These are phyloP conservation scores for Antigone vipio DNA, from an alignment of 2,113 vertebrate species.

Conservation along the genomic window DNA sequence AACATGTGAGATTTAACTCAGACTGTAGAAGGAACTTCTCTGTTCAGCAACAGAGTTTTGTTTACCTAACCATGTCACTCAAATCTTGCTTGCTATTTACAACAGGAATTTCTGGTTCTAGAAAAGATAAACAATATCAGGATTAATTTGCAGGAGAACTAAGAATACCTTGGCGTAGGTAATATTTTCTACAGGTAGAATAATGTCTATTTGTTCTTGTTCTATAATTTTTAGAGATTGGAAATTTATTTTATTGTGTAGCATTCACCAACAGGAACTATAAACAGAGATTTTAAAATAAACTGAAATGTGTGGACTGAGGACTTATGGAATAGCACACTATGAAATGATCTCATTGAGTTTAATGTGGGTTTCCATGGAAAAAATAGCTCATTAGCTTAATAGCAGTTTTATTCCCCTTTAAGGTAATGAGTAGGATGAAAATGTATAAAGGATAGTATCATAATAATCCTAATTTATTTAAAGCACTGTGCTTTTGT, in stretches of 20 bases:
- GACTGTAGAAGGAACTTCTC: not conserved
- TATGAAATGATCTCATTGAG: not conserved
- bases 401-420: not conserved
- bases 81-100: not conserved
- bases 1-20: not conserved
- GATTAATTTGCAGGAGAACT: not conserved
- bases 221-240: not conserved
- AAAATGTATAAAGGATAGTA: not conserved
- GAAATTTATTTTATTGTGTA: not conserved
- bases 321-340: not conserved
- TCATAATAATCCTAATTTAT: not conserved
- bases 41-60: not conserved
- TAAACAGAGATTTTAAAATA: not conserved
- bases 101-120: constrained; percentile 7
- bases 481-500: not conserved
- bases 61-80: not conserved
- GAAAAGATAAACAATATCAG: not conserved
- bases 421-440: not conserved
- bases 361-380: not conserved
- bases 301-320: not conserved
- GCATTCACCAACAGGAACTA: not conserved
- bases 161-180: not conserved
- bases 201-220: not conserved
- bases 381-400: not conserved
- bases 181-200: not conserved